Evolutionary conservation across 2,113 vertebrate genomes (phyloP).

Genomic region (Sapayoa aenigma): DNA sequence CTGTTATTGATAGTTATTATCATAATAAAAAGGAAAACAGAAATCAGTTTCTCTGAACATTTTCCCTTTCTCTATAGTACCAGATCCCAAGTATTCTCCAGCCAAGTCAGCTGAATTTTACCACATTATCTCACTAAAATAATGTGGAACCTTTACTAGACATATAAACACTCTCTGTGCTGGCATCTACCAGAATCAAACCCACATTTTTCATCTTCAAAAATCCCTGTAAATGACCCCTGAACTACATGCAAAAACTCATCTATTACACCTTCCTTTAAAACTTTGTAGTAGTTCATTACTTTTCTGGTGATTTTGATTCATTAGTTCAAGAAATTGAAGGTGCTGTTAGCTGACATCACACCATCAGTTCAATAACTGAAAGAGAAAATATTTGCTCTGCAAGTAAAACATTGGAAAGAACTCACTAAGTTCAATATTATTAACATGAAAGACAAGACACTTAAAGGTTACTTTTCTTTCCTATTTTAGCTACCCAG

Average conservation of each 20-base stretch:
- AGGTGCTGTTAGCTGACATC: slow-evolving; percentile 49
- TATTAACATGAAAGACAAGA: slow-evolving; percentile 64
- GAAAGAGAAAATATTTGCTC: slow-evolving; percentile 65
- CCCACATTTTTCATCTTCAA: background rate
- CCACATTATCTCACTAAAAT: background rate
- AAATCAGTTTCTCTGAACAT: background rate
- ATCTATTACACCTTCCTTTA: background rate
- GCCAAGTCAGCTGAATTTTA: background rate
- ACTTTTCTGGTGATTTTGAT: slow-evolving; percentile 39
- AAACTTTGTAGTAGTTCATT: slow-evolving; percentile 41
- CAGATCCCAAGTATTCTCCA: background rate
- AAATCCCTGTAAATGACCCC: background rate
- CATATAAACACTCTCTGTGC: background rate
- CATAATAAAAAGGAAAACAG: background rate
- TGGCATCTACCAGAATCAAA: background rate
- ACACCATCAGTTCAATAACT: slow-evolving; percentile 46
- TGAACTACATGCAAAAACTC: background rate
- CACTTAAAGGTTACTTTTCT: slow-evolving; percentile 53
- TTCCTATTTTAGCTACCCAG: background rate
- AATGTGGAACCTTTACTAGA: background rate
- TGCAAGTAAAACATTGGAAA: slow-evolving; percentile 61
- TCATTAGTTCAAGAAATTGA: slow-evolving; percentile 37
- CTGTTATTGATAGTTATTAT: background rate
- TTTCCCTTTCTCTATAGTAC: background rate
- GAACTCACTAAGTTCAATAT: slow-evolving; percentile 56